Evolutionary conservation across 1,140 invertebrate species (phyloP), one percentile per base, ranked within the genome.

Genomic region (Megathymus violae): DNA sequence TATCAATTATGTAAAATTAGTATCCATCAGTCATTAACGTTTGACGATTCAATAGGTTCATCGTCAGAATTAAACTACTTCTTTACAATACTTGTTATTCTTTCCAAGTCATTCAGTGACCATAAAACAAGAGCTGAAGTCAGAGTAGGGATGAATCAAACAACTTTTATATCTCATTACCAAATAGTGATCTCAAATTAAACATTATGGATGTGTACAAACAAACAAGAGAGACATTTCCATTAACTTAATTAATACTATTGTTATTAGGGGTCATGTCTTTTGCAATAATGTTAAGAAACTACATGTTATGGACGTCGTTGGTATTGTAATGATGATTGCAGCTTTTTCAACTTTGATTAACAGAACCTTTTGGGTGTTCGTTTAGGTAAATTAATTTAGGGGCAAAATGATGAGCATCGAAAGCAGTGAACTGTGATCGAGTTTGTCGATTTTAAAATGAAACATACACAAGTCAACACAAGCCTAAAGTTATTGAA

Each of bases 191-290:
- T 41, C 19, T 22, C 38, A 15, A 34, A 7, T 52, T 36, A 38
- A 40, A 40, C 34, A n/a, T 52, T 40, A 52, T 40, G 34, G n/a
- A n/a, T n/a, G 50, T 2, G n/a, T 34, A 40, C 34, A 52, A 52
- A 52, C 50, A 52, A 48, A 46, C 13, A 48, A 52, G 31, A 40
- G 34, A 52, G 22, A 50, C 22, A 52, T n/a, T 34, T 52, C 50
- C 50, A 52, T 52, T 52, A 52, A 52, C n/a, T 52, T 52, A 52
- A 52, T 52, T 52, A 52, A 52, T 52, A 52, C 36, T 52, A 40
- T 52, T 52, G 40, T 31, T 52, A 17, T 52, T 38, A 16, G 34
- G 38, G 51, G 36, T 27, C 25, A 16, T n/a, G n/a, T n/a, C n/a
- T 13, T 41, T 41, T 40, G 50, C 3, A 54, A 41, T 52, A 54